Conservation (phyloP, 2,113 vertebrate species). For the Cynoglossus semilaevis region DNA sequence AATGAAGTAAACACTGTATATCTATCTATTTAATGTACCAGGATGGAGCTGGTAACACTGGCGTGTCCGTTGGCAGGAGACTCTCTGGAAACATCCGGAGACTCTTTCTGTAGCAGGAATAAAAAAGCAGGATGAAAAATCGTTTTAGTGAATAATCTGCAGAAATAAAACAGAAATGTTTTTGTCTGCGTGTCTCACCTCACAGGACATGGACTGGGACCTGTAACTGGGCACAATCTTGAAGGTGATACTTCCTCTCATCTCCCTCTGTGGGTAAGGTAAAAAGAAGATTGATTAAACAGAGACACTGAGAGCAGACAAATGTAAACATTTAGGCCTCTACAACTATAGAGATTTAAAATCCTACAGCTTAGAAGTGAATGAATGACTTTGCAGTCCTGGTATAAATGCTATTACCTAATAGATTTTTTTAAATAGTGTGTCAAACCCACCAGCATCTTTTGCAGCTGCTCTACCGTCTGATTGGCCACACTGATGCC, state of each 20-base stretch:
- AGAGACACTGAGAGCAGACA: too few species aligned
- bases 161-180: background rate
- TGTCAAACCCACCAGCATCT: conserved; percentile 90
- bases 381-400: too few species aligned
- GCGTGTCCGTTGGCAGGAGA: conserved; percentile 80
- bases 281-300: too few species aligned
- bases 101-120: conserved; percentile 68
- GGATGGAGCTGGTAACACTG: conserved; percentile 98
- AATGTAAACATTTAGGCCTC: too few species aligned
- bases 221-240: conserved; percentile 99
- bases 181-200: conserved; percentile 77
- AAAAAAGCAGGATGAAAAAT: background rate
- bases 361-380: too few species aligned
- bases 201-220: conserved; percentile 91
- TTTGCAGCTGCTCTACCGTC: conserved; percentile 98
- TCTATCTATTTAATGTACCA: conserved; percentile 71
- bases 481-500: conserved; percentile 98
- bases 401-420: too few species aligned
- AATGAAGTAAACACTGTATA: too few species aligned
- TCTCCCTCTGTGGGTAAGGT: conserved; percentile 85
- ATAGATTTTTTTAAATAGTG: background rate
- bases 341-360: too few species aligned
- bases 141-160: accelerated
- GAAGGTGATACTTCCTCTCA: conserved; percentile 98
- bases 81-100: conserved; percentile 64